phyloP scores from a whole-genome alignment of 2,888 invertebrate species.

The Cephus spinipes region DNA sequence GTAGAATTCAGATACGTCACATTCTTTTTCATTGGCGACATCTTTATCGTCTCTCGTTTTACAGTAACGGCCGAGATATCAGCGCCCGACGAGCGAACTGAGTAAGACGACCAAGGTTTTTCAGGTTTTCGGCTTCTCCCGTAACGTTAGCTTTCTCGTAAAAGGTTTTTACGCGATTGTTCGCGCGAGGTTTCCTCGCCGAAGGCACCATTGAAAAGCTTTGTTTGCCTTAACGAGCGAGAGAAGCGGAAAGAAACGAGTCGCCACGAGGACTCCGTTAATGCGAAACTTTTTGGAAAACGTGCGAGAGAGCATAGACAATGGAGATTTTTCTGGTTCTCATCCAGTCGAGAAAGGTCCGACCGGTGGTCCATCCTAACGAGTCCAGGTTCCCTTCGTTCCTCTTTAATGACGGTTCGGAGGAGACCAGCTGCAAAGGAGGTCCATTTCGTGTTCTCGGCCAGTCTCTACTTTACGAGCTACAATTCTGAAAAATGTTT shows the following conservation, averaged over 20 bases:
- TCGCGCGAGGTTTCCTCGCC: not conserved
- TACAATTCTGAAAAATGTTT: not conserved
- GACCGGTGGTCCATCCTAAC: conserved; percentile 5
- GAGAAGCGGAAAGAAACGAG: conserved; percentile 2
- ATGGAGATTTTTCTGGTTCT: conserved; percentile 15
- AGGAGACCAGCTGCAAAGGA: not conserved
- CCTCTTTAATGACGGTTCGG: conserved; percentile 6
- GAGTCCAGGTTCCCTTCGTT: conserved; percentile 7
- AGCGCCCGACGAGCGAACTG: not conserved
- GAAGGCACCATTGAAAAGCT: conserved; percentile 15
- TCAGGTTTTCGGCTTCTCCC: not conserved
- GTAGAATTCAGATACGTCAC: not conserved
- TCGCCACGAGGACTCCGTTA: conserved; percentile 44
- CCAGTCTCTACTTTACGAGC: not conserved
- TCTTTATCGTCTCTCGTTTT: not conserved
- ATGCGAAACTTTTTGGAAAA: conserved; percentile 37
- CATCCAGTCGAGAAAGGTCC: conserved; percentile 5
- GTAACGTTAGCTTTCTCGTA: not conserved
- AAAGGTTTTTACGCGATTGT: not conserved
- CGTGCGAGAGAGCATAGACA: not conserved
- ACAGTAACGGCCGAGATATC: not conserved
- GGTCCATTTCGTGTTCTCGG: not conserved
- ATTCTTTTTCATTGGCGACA: conserved; percentile 1
- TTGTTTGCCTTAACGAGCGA: conserved; percentile 32
- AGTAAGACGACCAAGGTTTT: not conserved